These are phyloP conservation scores for Halocynthia roretzi DNA, from an alignment of 23 tunicate species.

Conservation along the genomic window DNA sequence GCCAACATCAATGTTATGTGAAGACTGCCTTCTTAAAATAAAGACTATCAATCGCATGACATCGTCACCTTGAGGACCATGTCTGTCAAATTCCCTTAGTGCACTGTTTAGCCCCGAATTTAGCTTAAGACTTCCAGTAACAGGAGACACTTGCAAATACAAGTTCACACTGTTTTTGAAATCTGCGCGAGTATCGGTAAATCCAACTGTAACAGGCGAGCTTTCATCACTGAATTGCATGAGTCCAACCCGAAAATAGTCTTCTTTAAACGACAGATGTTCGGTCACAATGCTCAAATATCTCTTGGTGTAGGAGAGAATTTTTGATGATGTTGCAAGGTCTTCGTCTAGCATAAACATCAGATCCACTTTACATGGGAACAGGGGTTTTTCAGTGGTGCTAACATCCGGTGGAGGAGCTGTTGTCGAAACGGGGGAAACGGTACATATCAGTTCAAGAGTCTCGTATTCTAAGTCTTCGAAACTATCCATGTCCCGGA, in stretches of 20 bases:
- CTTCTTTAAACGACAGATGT: conserved; percentile 11
- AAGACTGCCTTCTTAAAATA: conserved; percentile 23
- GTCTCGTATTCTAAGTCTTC: conserved; percentile 32
- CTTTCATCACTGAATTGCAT: conserved; percentile 13
- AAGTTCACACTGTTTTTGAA: background rate
- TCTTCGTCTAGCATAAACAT: conserved; percentile 49
- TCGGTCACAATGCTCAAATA: conserved; percentile 6
- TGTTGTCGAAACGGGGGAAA: conserved; percentile 10
- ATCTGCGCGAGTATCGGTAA: background rate
- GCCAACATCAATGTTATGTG: background rate
- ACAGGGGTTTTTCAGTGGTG: background rate
- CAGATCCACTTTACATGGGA: conserved; percentile 40
- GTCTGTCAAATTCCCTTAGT: background rate
- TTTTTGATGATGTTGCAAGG: background rate
- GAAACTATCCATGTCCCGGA: conserved; percentile 5
- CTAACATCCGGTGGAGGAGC: conserved; percentile 8
- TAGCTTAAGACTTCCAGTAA: background rate
- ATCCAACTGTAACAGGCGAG: conserved; percentile 11
- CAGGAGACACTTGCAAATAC: background rate
- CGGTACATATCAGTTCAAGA: conserved; percentile 47
- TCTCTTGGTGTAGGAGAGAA: background rate
- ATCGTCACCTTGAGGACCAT: conserved; percentile 12
- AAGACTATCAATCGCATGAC: conserved; percentile 30
- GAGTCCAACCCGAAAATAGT: conserved; percentile 17
- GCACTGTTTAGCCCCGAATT: background rate